Evolutionary conservation across 2,113 vertebrate genomes (phyloP).

Genomic region (Numida meleagris): DNA sequence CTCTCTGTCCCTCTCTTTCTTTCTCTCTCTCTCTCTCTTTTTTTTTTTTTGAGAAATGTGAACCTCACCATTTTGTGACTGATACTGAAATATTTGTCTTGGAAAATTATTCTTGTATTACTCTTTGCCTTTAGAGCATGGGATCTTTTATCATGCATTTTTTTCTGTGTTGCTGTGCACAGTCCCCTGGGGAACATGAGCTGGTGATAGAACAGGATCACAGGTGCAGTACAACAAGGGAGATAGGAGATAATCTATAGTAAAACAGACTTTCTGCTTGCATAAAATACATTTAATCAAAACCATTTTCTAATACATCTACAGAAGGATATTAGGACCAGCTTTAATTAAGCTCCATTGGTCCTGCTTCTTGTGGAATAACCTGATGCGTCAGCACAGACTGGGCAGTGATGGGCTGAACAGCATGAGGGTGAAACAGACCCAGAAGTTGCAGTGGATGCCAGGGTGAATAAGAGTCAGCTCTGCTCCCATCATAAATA

Average conservation of each 20-base stretch:
- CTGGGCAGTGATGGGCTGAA: neutral
- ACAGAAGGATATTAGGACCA: neutral
- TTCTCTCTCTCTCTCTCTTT: neutral
- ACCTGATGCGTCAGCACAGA: neutral
- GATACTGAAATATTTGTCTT: neutral
- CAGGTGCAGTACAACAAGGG: neutral
- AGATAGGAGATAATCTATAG: neutral
- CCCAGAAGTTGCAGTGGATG: accelerated
- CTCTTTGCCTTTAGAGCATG: neutral
- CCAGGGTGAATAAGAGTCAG: neutral
- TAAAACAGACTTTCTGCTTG: neutral
- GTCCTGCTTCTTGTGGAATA: neutral
- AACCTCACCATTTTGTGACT: neutral
- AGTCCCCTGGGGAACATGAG: neutral
- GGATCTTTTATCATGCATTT: neutral
- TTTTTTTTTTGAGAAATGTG: neutral
- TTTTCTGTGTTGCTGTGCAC: neutral
- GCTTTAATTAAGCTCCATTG: neutral
- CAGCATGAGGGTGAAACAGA: neutral
- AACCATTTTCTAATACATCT: neutral
- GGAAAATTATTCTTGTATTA: neutral
- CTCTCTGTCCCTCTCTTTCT: neutral
- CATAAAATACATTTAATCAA: neutral
- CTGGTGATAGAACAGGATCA: neutral
- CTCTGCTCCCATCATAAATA: neutral